Percentiles rank a stretch among this genome's conserved stretches.
These are phyloP conservation scores for Columba guinea DNA, from an alignment of 2,797 vertebrate genomes.

Conservation along the genomic window DNA sequence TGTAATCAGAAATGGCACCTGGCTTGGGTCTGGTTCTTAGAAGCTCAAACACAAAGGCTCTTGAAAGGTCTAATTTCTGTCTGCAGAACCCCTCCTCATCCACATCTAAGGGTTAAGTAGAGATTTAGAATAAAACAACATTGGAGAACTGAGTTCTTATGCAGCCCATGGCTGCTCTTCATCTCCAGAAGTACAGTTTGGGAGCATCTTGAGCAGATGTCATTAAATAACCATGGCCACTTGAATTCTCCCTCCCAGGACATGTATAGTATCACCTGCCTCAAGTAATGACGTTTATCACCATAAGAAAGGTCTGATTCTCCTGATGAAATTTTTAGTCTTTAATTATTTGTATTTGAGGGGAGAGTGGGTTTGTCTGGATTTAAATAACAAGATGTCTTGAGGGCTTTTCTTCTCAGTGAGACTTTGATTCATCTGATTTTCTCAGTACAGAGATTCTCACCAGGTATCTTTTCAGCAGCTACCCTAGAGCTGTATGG, in stretches of 20 bases:
- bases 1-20: background rate
- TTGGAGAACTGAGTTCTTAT: background rate
- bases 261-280: background rate
- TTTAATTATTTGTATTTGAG: background rate
- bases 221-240: background rate
- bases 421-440: background rate
- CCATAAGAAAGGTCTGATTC: background rate
- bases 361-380: background rate
- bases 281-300: background rate
- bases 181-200: background rate
- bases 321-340: background rate
- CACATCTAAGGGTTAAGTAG: background rate
- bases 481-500: background rate
- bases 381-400: background rate
- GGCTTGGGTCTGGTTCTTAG: background rate
- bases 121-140: background rate
- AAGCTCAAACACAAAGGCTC: background rate
- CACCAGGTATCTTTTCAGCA: background rate
- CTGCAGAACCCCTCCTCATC: rapidly evolving
- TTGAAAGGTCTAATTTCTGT: background rate
- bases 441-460: background rate
- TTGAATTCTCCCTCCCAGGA: background rate
- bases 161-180: background rate
- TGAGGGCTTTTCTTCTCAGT: background rate
- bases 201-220: background rate